These are phyloP conservation scores for Aporophyla nigra DNA, from an alignment of 2,888 invertebrate genomes.

Conservation along the genomic window DNA sequence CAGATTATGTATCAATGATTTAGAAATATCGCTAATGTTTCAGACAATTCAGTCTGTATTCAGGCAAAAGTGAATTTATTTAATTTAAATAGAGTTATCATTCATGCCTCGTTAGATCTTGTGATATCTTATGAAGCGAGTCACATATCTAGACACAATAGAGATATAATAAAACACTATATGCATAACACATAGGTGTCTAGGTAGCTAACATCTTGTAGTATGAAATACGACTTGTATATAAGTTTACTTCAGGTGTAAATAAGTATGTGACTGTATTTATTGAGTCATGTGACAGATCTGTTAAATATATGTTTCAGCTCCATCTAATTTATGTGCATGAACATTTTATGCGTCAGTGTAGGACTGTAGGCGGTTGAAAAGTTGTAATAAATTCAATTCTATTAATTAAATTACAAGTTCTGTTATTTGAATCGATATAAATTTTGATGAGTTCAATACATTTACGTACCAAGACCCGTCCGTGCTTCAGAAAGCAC, in stretches of 20 bases:
- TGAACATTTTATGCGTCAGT: slow-evolving; percentile 7
- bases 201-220: slow-evolving; percentile 9
- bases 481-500: no score
- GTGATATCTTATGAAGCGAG: slow-evolving; percentile 78
- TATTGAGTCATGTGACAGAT: slow-evolving; percentile 47
- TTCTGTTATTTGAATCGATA: background rate
- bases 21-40: background rate
- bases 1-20: background rate
- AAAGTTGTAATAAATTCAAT: background rate
- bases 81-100: slow-evolving; percentile 68
- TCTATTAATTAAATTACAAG: no score
- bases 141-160: slow-evolving; percentile 72
- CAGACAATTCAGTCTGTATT: background rate
- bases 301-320: slow-evolving; percentile 28
- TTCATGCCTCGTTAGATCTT: slow-evolving; percentile 76
- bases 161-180: slow-evolving; percentile 48
- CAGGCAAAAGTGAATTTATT: background rate
- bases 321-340: slow-evolving; percentile 25
- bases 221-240: slow-evolving; percentile 14
- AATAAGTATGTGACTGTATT: slow-evolving; percentile 33
- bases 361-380: slow-evolving; percentile 11
- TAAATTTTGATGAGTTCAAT: no score
- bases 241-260: slow-evolving; percentile 55
- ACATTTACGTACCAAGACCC: no score
- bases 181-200: slow-evolving; percentile 40